These are phyloP conservation scores for Carduelis carduelis DNA, from an alignment of 2,797 vertebrate genomes.

Conservation along the genomic window DNA sequence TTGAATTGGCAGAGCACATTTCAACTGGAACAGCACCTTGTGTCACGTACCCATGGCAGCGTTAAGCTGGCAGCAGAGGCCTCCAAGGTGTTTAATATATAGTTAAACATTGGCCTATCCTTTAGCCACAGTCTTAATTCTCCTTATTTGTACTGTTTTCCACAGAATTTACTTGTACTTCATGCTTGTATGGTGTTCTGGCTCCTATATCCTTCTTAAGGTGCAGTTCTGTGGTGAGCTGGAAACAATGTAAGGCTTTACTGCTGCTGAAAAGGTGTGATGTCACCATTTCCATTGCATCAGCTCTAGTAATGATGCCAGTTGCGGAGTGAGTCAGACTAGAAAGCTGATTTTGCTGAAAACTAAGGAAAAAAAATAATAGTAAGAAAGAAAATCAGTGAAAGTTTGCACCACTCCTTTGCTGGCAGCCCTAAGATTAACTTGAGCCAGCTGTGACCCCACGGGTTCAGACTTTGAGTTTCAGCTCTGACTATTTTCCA, in stretches of 20 bases:
- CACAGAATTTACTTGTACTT: not conserved
- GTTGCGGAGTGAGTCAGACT: not conserved
- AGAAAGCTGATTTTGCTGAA: conserved; percentile 20
- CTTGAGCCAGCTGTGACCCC: not conserved
- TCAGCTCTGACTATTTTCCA: not conserved
- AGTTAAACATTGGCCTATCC: not conserved
- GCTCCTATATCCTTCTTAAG: not conserved
- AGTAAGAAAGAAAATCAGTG: not conserved
- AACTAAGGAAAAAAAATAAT: not conserved
- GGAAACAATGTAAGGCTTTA: not conserved
- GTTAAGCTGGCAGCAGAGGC: not conserved
- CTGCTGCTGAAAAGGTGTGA: not conserved
- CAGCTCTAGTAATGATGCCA: not conserved
- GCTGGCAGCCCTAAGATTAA: not conserved
- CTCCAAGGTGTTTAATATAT: not conserved
- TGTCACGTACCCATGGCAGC: not conserved
- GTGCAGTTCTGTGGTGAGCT: not conserved
- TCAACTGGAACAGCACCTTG: not conserved
- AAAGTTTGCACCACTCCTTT: not conserved
- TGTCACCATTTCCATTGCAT: conserved; percentile 36
- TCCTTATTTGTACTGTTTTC: fast-evolving
- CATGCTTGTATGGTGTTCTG: not conserved
- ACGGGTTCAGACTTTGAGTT: not conserved
- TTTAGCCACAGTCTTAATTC: not conserved
- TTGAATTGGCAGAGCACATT: not conserved